Percentiles rank a stretch among this genome's conserved stretches.
These are phyloP conservation scores for Pseudorhombus dupliciocellatus DNA, from an alignment of 2,113 vertebrate species.

Conservation along the genomic window DNA sequence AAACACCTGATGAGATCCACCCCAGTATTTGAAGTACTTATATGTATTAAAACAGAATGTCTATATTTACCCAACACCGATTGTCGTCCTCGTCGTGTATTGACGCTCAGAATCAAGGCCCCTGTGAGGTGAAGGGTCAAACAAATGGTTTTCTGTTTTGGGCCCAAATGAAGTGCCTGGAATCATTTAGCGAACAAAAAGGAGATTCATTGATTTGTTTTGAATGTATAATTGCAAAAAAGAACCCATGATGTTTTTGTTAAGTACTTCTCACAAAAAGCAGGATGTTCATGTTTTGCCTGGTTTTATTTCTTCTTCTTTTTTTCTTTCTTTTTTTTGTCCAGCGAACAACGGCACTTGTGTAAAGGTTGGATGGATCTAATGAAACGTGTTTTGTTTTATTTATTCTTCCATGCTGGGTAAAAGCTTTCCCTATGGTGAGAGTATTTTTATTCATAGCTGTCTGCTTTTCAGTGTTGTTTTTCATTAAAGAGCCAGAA, in stretches of 20 bases:
- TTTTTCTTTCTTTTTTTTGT: background rate
- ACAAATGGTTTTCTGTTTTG: slow-evolving; percentile 30
- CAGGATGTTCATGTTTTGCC: background rate
- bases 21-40: slow-evolving; percentile 47
- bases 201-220: slow-evolving; percentile 46
- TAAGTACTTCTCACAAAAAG: slow-evolving; percentile 8
- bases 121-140: slow-evolving; percentile 31
- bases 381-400: slow-evolving; percentile 64
- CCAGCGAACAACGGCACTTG: slow-evolving; percentile 63
- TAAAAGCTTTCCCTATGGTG: slow-evolving; percentile 81
- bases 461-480: slow-evolving; percentile 59
- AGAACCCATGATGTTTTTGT: background rate
- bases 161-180: slow-evolving; percentile 70
- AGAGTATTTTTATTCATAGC: slow-evolving; percentile 72
- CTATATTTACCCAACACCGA: slow-evolving; percentile 3
- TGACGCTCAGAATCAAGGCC: slow-evolving; percentile 23
- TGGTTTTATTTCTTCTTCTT: background rate
- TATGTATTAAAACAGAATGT: background rate
- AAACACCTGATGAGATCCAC: slow-evolving; percentile 14
- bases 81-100: background rate
- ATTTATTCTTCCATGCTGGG: slow-evolving; percentile 76
- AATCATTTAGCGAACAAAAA: slow-evolving; percentile 40
- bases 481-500: slow-evolving; percentile 64
- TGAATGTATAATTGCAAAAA: slow-evolving; percentile 64
- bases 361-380: slow-evolving; percentile 58